Base-by-base conservation (phyloP, 2,888 invertebrate species). In the Ypsolopha scabrella region DNA sequence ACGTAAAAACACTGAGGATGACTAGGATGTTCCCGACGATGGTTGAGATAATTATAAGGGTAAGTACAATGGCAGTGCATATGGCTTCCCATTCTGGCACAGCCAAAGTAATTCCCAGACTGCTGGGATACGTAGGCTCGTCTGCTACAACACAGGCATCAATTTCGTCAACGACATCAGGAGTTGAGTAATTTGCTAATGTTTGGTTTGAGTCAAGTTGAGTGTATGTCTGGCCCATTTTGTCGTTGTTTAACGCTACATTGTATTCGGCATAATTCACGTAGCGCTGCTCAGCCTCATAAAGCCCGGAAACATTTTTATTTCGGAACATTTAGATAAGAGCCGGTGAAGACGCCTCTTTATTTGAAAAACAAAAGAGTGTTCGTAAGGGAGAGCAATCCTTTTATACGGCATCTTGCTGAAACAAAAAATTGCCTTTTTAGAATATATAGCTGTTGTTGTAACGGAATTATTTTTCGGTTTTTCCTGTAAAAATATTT, bases 1-100 rank as follows among this genome's bases (percentile, higher is more conserved):
- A 96, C 1, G 95, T 97, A 81, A 98, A 97, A n/a, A 98, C 97
- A 68, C 96, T 95, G 41, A 97, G 88, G 61, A 98, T 97, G 51
- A 98, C 98, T 58, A 98, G 87, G 53, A 95, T 92, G 80, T 98
- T 98, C 51, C 98, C 98, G 52, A 97, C 90, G 54, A 97, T 92
- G 34, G 97, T 97, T 57, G 94, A 89, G 45, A 97, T 87, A 57
- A 96, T 96, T 65, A 98, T 93, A 59, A 96, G 88, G 47, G 94
- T 91, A 33, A 97, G 89, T 2, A 93, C 90, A 57, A 94, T 83
- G n/a, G 95, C 93, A 9, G 94, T 95, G 52, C 93, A 81, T 54
- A 92, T 87, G 4, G 94, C 94, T 72, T 95, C 94, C 95, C 94
- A 94, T 76, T 94, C 91, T 38, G 95, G 94, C 6, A 94, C 90